Percentiles rank a stretch among this genome's conserved stretches.
These are phyloP conservation scores for Idaea dimidiata DNA, from an alignment of 2,888 invertebrate genomes.

Conservation along the genomic window DNA sequence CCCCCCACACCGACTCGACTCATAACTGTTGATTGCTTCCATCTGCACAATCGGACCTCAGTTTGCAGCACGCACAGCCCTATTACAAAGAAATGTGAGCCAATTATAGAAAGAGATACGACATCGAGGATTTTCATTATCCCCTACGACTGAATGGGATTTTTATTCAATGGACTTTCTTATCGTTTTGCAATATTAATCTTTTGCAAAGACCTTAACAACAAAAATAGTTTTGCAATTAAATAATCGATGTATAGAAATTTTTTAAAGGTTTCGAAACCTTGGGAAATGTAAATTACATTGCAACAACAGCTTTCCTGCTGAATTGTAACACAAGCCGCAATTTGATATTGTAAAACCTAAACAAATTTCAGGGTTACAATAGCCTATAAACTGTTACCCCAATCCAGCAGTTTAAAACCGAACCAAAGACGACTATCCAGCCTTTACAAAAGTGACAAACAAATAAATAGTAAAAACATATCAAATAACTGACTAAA, in stretches of 20 bases:
- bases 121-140: constrained; percentile 66
- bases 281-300: neutral
- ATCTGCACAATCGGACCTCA: constrained; percentile 55
- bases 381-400: constrained; percentile 34
- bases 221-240: no score
- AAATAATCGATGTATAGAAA: no score
- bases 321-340: constrained; percentile 10
- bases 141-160: constrained; percentile 37
- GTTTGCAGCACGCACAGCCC: constrained; percentile 55
- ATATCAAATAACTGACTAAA: constrained; percentile 67
- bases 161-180: constrained; percentile 41
- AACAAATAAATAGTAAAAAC: constrained; percentile 44
- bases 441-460: constrained; percentile 2
- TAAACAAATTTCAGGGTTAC: constrained; percentile 24
- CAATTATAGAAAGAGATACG: constrained; percentile 69
- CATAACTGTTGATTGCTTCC: constrained; percentile 71
- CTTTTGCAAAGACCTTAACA: neutral
- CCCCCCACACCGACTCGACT: constrained; percentile 31
- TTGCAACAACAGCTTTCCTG: neutral
- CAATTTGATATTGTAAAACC: constrained; percentile 21
- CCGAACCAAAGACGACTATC: constrained; percentile 43
- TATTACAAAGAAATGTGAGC: constrained; percentile 63
- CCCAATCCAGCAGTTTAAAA: constrained; percentile 42
- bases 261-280: neutral
- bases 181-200: constrained; percentile 31